A percentile compares a stretch with the other conserved stretches of the same genome.
phyloP scores from a whole-genome alignment of 1,140 invertebrate genomes.

The Leptinotarsa defecta region DNA sequence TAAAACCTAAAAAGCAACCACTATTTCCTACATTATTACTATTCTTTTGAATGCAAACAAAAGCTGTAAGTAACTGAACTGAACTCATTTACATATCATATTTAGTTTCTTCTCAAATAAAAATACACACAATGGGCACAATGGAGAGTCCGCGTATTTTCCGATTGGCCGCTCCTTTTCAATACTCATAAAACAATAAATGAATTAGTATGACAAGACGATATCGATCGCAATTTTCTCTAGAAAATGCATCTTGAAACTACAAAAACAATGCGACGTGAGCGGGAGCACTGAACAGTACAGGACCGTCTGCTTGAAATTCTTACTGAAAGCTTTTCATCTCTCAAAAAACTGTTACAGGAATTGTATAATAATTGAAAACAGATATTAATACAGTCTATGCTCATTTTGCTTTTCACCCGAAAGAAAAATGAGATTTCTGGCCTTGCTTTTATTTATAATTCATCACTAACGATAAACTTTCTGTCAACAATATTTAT shows the following conservation, averaged over 20 bases:
- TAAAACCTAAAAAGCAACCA: too few relatives aligned
- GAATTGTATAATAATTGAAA: not conserved
- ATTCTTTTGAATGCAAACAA: too few relatives aligned
- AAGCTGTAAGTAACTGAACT: too few relatives aligned
- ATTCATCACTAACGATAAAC: too few relatives aligned
- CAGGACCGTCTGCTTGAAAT: not conserved
- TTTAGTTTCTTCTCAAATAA: not conserved
- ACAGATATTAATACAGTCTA: too few relatives aligned
- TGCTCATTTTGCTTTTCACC: too few relatives aligned
- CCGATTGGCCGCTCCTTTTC: not conserved
- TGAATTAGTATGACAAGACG: not conserved
- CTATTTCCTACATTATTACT: too few relatives aligned
- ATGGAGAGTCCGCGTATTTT: not conserved
- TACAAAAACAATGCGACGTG: not conserved
- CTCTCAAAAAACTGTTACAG: not conserved
- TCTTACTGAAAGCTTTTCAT: not conserved
- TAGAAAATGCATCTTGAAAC: not conserved
- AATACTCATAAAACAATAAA: not conserved
- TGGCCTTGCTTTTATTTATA: too few relatives aligned
- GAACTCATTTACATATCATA: not conserved
- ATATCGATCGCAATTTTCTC: conserved; percentile 8
- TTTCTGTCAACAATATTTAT: too few relatives aligned
- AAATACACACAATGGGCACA: not conserved
- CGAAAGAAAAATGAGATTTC: too few relatives aligned
- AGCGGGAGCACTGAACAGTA: not conserved